Evolutionary conservation across 2,797 vertebrate species (phyloP).

Genomic region (Oceanodroma leucorhoa): DNA sequence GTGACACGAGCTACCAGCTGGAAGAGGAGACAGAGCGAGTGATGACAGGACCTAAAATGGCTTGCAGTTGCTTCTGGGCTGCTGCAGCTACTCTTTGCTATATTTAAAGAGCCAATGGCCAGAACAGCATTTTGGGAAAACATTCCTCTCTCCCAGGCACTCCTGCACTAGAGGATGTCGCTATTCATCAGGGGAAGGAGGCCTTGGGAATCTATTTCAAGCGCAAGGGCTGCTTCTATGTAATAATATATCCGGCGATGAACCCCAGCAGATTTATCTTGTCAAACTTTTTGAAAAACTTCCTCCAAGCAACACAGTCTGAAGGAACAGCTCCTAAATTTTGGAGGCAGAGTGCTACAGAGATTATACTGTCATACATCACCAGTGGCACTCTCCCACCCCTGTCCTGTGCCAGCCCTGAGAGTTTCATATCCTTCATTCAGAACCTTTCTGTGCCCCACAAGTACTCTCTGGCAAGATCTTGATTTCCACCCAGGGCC

Average conservation of each 20-base stretch:
- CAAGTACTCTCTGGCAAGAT: not conserved
- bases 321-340: slow-evolving; percentile 24
- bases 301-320: not conserved
- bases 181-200: not conserved
- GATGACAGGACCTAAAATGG: slow-evolving; percentile 53
- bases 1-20: slow-evolving; percentile 35
- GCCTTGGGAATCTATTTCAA: not conserved
- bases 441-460: not conserved
- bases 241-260: not conserved
- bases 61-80: slow-evolving; percentile 39
- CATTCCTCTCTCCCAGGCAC: not conserved
- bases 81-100: slow-evolving; percentile 14
- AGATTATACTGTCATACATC: not conserved
- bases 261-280: not conserved
- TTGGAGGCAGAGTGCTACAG: not conserved
- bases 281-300: not conserved
- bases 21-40: not conserved
- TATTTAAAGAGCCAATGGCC: slow-evolving; percentile 16
- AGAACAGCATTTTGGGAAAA: not conserved
- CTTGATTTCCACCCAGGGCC: not conserved
- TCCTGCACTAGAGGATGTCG: not conserved
- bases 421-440: not conserved
- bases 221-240: not conserved
- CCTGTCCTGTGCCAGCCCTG: not conserved
- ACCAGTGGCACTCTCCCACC: not conserved